These are phyloP conservation scores for Polypterus senegalus DNA, from an alignment of 2,113 vertebrate species.

Conservation along the genomic window DNA sequence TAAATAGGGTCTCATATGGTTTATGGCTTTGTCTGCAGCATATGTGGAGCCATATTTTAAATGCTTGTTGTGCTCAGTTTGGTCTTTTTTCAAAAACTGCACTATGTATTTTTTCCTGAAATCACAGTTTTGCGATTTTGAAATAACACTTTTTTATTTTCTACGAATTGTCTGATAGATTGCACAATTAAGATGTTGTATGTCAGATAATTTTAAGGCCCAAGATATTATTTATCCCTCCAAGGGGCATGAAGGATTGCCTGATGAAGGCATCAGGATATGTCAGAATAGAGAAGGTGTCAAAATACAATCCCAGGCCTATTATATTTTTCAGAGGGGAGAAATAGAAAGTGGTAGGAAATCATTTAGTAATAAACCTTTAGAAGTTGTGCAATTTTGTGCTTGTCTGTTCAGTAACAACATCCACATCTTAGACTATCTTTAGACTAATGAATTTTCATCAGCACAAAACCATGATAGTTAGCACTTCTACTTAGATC, in stretches of 20 bases:
- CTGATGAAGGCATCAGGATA: slow-evolving; percentile 1
- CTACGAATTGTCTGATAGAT: neutral
- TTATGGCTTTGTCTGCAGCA: slow-evolving; percentile 29
- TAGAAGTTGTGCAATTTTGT: slow-evolving; percentile 4
- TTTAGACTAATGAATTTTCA: neutral
- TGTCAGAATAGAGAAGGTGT: neutral
- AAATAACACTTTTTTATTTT: no score
- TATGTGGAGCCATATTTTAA: neutral
- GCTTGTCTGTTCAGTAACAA: neutral
- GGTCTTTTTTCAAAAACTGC: no score
- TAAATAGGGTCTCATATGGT: slow-evolving; percentile 44
- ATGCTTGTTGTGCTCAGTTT: no score
- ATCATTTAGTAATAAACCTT: neutral
- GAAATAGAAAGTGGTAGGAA: slow-evolving; percentile 7
- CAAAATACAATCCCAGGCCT: slow-evolving; percentile 1
- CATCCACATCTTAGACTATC: neutral
- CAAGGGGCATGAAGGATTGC: neutral
- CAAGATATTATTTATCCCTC: neutral
- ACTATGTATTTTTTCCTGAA: no score
- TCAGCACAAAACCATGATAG: slow-evolving; percentile 11
- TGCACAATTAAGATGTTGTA: neutral
- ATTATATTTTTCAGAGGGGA: neutral
- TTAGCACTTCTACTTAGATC: slow-evolving; percentile 21
- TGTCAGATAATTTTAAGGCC: neutral
- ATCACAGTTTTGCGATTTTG: no score